Conservation (phyloP, 2,888 invertebrate species). For the Cryptus viduatorius region DNA sequence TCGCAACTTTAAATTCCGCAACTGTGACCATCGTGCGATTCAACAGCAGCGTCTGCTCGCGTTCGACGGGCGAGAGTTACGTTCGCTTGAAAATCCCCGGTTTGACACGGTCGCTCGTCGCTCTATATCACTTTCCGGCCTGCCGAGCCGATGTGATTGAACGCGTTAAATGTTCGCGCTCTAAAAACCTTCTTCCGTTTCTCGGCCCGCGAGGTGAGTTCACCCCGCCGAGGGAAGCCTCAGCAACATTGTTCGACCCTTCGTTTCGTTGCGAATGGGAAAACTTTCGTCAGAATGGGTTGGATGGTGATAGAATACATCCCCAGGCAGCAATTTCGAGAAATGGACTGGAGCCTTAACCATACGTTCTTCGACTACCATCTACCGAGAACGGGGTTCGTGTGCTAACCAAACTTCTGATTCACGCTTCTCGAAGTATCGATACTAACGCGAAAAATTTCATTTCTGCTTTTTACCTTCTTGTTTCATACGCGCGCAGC, state of each 20-base stretch:
- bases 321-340: constrained; percentile 61
- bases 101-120: constrained; percentile 41
- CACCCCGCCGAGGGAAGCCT: constrained; percentile 11
- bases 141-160: constrained; percentile 37
- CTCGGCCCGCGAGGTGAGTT: constrained; percentile 16
- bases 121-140: constrained; percentile 21
- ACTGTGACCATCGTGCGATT: background rate
- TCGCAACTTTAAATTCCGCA: background rate
- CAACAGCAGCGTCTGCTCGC: background rate
- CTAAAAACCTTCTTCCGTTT: constrained; percentile 3
- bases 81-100: constrained; percentile 1
- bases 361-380: constrained; percentile 54
- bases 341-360: constrained; percentile 53
- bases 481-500: constrained; percentile 44
- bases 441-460: constrained; percentile 53
- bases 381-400: background rate
- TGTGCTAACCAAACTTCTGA: background rate
- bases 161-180: constrained; percentile 57
- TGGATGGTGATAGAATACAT: constrained; percentile 52
- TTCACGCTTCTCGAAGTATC: constrained; percentile 26
- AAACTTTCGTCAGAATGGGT: constrained; percentile 50
- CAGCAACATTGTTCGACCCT: constrained; percentile 49
- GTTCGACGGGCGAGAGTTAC: background rate
- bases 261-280: constrained; percentile 56
- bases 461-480: constrained; percentile 36